phyloP scores from a whole-genome alignment of 2,113 vertebrate species.

The Rattus rattus region DNA sequence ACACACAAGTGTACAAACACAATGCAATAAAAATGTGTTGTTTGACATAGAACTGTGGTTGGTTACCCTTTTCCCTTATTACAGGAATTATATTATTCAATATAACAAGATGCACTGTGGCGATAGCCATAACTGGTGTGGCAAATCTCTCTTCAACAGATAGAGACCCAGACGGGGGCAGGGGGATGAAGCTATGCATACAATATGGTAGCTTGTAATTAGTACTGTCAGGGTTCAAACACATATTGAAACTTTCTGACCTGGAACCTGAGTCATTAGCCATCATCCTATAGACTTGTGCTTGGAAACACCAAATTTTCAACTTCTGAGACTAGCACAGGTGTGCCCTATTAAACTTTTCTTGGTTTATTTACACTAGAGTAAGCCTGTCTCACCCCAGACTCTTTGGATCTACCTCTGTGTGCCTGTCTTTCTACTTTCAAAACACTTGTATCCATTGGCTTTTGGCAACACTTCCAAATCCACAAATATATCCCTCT shows the following conservation, averaged over 20 bases:
- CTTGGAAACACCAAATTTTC: not conserved
- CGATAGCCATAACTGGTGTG: not conserved
- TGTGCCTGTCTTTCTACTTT: not conserved
- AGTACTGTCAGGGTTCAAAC: not conserved
- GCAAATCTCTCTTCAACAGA: not conserved
- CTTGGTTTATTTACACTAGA: not conserved
- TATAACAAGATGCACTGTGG: not conserved
- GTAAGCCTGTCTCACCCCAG: not conserved
- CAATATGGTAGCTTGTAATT: not conserved
- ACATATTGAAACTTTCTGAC: not conserved
- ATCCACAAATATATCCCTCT: not conserved
- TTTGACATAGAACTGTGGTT: not conserved
- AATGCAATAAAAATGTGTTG: not conserved
- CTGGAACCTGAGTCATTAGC: not conserved
- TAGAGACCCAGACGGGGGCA: not conserved
- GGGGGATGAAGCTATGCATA: not conserved
- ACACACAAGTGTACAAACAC: not conserved
- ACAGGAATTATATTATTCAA: not conserved
- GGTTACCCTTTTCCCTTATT: not conserved
- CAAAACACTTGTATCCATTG: constrained; percentile 24
- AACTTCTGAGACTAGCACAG: not conserved
- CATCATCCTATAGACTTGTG: not conserved
- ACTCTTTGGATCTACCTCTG: not conserved
- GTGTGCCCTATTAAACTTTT: constrained; percentile 1
- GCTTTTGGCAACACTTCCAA: constrained; percentile 62